These are phyloP conservation scores for Lamellibrachia luymesi DNA, from an alignment of 1,140 invertebrate genomes.

Conservation along the genomic window DNA sequence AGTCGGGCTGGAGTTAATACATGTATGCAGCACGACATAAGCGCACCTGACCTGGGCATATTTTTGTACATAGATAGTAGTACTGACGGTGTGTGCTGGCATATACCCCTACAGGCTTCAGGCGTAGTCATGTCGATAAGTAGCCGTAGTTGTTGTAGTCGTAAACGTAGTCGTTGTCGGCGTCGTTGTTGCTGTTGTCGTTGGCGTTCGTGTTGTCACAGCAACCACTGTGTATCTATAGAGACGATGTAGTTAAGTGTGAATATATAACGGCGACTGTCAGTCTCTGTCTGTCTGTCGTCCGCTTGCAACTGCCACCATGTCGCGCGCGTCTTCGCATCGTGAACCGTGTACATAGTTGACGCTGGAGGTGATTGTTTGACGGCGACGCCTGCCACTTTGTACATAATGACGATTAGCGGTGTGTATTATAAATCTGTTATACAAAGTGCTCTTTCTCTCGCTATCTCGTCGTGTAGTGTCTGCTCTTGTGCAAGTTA, in stretches of 20 bases:
- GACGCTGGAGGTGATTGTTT: not conserved
- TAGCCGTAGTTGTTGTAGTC: not conserved
- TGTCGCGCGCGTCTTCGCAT: not conserved
- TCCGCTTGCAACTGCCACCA: not conserved
- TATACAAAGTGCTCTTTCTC: not conserved
- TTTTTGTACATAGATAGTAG: constrained; percentile 5
- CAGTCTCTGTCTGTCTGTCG: not conserved
- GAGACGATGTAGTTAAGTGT: not conserved
- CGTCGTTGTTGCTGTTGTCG: constrained; percentile 3
- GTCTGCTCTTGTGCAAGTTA: constrained; percentile 2
- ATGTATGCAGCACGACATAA: not conserved
- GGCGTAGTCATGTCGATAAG: not conserved
- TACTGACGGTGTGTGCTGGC: not conserved
- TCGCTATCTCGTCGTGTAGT: not conserved
- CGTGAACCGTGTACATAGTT: not conserved
- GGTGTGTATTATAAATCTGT: not conserved
- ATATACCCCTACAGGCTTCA: not conserved
- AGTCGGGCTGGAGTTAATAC: not conserved
- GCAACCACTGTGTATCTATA: not conserved
- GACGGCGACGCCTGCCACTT: not conserved
- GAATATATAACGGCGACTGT: not conserved
- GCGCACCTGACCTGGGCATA: not conserved
- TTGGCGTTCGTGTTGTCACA: constrained; percentile 3
- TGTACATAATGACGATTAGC: constrained; percentile 5
- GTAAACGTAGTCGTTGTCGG: not conserved